A percentile compares a stretch with the other conserved stretches of the same genome.
phyloP scores from a whole-genome alignment of 2,797 vertebrate species.

The Ctenopoma multispine region DNA sequence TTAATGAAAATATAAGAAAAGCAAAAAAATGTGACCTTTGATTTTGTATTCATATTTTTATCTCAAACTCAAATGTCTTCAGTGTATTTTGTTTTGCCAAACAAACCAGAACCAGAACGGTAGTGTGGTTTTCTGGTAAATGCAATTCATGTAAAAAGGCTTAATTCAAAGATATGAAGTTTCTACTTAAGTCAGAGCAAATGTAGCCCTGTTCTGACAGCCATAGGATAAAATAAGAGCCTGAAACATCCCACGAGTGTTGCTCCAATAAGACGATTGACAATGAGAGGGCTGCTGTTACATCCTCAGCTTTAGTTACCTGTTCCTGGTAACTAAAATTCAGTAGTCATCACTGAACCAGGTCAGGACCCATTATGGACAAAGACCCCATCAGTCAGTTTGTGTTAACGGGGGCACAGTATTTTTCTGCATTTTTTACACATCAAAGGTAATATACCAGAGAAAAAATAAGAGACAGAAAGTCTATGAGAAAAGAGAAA shows the following conservation, averaged over 20 bases:
- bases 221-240: conserved; percentile 15
- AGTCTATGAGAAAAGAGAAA: not conserved
- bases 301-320: conserved; percentile 63
- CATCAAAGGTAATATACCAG: not conserved
- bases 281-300: conserved; percentile 57
- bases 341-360: conserved; percentile 49
- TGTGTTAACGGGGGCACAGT: not conserved
- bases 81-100: too few relatives aligned
- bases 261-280: conserved; percentile 49
- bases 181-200: too few relatives aligned
- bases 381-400: conserved; percentile 2
- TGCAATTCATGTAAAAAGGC: too few relatives aligned
- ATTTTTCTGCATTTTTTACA: not conserved
- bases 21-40: too few relatives aligned
- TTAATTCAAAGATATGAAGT: too few relatives aligned
- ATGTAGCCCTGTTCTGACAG: conserved; percentile 50
- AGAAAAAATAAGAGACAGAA: not conserved
- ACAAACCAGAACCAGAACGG: too few relatives aligned
- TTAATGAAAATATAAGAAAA: too few relatives aligned
- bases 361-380: conserved; percentile 34
- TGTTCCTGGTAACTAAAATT: conserved; percentile 24
- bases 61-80: too few relatives aligned
- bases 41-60: too few relatives aligned
- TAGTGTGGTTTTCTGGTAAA: too few relatives aligned
- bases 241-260: conserved; percentile 35